phyloP scores from a whole-genome alignment of 2,888 invertebrate genomes.

The Polyommatus icarus region DNA sequence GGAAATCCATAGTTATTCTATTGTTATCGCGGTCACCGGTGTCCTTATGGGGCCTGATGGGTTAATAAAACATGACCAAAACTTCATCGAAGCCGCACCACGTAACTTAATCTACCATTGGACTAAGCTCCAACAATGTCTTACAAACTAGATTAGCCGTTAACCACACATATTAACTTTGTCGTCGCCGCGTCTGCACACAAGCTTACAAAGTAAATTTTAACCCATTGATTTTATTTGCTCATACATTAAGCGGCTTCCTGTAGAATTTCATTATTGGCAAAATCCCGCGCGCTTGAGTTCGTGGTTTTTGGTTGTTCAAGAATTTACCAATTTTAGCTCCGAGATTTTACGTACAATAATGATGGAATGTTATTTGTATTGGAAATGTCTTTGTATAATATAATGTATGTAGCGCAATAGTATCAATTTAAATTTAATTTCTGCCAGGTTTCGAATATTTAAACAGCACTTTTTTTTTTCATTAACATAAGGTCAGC shows the following conservation, averaged over 20 bases:
- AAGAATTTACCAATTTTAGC: constrained; percentile 8
- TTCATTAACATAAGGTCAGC: too few relatives aligned
- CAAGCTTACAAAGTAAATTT: constrained; percentile 20
- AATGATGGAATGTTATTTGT: constrained; percentile 7
- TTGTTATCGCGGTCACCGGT: too few relatives aligned
- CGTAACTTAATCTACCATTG: not conserved
- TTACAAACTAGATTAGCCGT: constrained; percentile 22
- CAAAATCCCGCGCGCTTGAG: constrained; percentile 11
- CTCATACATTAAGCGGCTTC: constrained; percentile 27
- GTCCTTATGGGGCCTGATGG: too few relatives aligned
- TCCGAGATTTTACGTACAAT: not conserved
- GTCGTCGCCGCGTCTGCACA: constrained; percentile 21
- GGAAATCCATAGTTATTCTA: too few relatives aligned
- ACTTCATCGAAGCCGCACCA: not conserved
- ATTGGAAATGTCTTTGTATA: not conserved
- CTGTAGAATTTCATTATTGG: constrained; percentile 22
- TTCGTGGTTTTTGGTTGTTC: constrained; percentile 21
- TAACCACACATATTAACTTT: constrained; percentile 23
- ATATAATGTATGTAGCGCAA: not conserved
- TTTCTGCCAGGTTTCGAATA: too few relatives aligned
- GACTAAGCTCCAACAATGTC: not conserved
- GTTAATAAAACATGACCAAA: not conserved
- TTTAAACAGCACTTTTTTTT: too few relatives aligned
- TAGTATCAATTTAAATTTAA: too few relatives aligned
- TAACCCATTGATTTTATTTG: constrained; percentile 23